Base-by-base conservation (phyloP, 92 coral and sea anemone species). In the Isaurus tuberculatus region DNA sequence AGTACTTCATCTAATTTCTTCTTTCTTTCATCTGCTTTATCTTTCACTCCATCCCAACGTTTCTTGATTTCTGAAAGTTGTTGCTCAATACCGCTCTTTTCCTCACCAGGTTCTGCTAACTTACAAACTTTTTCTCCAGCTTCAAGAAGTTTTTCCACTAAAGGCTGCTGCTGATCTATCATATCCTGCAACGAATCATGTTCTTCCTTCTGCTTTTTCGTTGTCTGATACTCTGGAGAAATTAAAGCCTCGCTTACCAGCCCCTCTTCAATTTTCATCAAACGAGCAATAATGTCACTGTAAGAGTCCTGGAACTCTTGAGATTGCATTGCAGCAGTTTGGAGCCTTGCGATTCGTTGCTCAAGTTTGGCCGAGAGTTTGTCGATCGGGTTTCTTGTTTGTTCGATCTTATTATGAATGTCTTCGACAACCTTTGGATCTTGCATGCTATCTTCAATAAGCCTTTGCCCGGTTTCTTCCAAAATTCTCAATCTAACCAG, bases 301-400 rank as follows among this genome's bases (percentile, higher is more conserved):
- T 88, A 94, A 27, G 94, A 95, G 43, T 96, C 98, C 29, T 94
- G 90, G 93, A 96, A 96, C 88, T 90, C 96, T 77, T 96, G 99
- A 1, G 99, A 94, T 44, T 96, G 92, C 28, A 96, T 75, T 30
- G 95, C 94, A 31, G 98, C 99, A 46, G 94, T 79, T 32, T 94
- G 95, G 53, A 96, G 90, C 84, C 97, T 88, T 20, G 91, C 91
- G 71, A 91, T 75, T 19, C 99, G 92, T 79, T 96, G 99, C 71
- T 90, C 97, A 53, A 96, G 89, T 89, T 96, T 94, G 15, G 94
- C 99, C 22, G 85, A 71, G n/a, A 96, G 91, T 49, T 91, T 91
- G 74, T 92, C 89, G 13, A 96, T 86, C 11, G 99, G 99, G 19
- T 92, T 92, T 16, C 98, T 89, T 46, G 91, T 90, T 77, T 94